Evolutionary conservation across 2,888 invertebrate genomes (phyloP), one percentile per base, ranked within the genome.

Genomic region (Diaprepes abbreviatus): DNA sequence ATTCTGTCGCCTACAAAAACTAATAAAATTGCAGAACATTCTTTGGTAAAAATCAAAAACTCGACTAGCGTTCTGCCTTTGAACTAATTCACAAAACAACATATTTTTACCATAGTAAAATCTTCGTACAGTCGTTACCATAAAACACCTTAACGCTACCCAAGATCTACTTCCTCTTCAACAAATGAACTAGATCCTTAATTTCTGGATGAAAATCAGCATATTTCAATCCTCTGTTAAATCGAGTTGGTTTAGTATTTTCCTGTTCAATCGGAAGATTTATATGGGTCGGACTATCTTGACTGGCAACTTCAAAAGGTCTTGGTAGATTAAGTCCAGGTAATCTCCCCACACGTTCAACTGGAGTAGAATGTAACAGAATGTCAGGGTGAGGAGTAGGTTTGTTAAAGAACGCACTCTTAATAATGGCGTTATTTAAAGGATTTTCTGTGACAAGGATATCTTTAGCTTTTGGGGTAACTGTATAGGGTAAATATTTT

Each of bases 301-400:
- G 43, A 19, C 31, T 35, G 10, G 70, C 60, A 5, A 21, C 63
- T 12, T 5, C 59, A 19, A 66, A 28, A 19, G 43, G 60, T 17
- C 36, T 62, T 16, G 60, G 57, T 4, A 17, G 36, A 21, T 10
- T 24, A 19, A 35, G 21, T 28, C 31, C 28, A 12, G 21, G 33
- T 2, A 17, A 43, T 9, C 17, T 43, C 19, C 3, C 19, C 5
- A 48, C 3, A 12, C 35, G 59, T 45, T 48, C 55, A 10, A 50
- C 59, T 0, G 72, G 69, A 12, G 72, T 66, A 6, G 69, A 69
- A 33, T 66, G 66, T 3, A 69, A 17, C 5, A 62, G 16, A 40
- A 72, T 69, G 21, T 72, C 72, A 3, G 72, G 72, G 62, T 72
- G 72, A 2, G 72, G 72, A 14, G 72, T 72, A 7, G 72, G 69